Conservation (phyloP, 2,888 invertebrate species). For the Eurois occulta region DNA sequence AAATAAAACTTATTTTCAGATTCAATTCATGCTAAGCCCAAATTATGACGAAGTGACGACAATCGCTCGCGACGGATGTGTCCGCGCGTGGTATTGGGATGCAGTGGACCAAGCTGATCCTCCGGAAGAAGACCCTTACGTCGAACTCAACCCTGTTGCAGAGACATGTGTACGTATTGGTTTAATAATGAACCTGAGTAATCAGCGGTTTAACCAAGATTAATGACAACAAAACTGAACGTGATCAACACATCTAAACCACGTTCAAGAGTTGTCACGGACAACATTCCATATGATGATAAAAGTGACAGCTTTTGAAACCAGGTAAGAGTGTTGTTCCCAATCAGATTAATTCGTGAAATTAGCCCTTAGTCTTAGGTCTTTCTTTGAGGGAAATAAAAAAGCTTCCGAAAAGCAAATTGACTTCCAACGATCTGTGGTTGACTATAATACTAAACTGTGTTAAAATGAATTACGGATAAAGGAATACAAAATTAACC, state of each 20-base stretch:
- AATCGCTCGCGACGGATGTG: conserved; percentile 93
- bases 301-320: background rate
- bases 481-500: too few species aligned
- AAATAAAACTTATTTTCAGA: conserved; percentile 71
- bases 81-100: conserved; percentile 97
- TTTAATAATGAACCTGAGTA: background rate
- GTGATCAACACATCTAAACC: background rate
- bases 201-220: too few species aligned
- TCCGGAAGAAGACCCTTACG: conserved; percentile 94
- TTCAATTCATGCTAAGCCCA: conserved; percentile 86
- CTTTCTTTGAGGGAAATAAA: too few species aligned
- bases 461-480: too few species aligned
- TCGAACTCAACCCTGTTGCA: conserved; percentile 96
- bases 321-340: background rate
- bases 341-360: background rate
- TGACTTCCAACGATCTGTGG: too few species aligned
- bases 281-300: background rate
- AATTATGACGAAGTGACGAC: conserved; percentile 87
- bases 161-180: conserved; percentile 91
- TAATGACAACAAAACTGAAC: background rate
- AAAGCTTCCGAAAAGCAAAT: too few species aligned
- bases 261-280: background rate
- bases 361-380: background rate
- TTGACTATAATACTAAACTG: too few species aligned
- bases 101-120: conserved; percentile 97